phyloP scores from a whole-genome alignment of 2,888 invertebrate species.

The Synergus laeviventris region DNA sequence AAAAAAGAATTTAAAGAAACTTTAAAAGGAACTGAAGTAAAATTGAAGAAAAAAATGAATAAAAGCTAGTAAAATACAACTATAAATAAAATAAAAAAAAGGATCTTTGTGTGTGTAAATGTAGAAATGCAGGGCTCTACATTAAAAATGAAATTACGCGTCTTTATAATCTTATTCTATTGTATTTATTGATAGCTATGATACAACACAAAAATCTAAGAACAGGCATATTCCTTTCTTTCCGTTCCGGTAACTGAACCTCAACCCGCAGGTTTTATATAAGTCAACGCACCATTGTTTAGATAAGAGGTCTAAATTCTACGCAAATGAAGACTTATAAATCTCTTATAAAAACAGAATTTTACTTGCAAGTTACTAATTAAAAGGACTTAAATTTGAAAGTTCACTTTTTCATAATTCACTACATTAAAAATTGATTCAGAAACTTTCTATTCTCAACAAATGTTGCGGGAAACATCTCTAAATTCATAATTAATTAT shows the following conservation, averaged over 20 bases:
- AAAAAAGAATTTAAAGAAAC: too few relatives aligned
- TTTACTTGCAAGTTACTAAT: background rate
- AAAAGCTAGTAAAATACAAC: background rate
- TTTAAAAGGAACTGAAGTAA: too few relatives aligned
- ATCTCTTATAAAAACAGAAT: background rate
- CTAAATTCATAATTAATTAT: background rate
- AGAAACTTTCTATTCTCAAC: too few relatives aligned
- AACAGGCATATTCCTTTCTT: conserved; percentile 36
- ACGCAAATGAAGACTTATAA: background rate
- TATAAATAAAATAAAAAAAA: background rate
- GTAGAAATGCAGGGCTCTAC: background rate
- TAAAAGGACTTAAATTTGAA: background rate
- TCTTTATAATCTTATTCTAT: conserved; percentile 34
- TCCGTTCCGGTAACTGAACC: conserved; percentile 29
- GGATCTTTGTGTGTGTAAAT: background rate
- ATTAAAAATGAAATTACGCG: background rate
- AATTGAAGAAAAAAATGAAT: background rate
- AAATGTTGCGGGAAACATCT: too few relatives aligned
- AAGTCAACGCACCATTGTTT: conserved; percentile 34
- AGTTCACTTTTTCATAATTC: background rate
- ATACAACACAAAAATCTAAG: conserved; percentile 36
- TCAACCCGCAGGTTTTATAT: conserved; percentile 23
- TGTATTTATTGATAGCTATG: conserved; percentile 41
- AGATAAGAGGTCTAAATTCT: conserved; percentile 8
- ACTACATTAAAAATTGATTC: background rate